Evolutionary conservation across 2,113 vertebrate genomes (phyloP), one percentile per base, ranked within the genome.

Genomic region (Seriola aureovittata): DNA sequence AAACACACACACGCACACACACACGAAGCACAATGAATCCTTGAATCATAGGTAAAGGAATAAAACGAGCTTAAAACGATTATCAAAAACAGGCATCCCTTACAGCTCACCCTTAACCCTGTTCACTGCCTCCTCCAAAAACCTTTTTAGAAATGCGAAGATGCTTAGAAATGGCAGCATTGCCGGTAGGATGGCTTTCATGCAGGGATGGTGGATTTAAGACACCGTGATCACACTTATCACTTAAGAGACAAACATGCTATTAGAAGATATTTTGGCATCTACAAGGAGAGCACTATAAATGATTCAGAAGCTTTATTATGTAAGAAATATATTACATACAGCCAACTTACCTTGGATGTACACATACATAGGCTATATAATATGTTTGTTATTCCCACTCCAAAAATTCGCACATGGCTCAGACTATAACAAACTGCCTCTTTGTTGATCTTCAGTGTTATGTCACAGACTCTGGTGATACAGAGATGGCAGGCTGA

Each of bases 71-170:
- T 81, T 55, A 81, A 92, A 85, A 77, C 1, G 68, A 73, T 84
- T 87, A 84, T 87, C 88, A 88, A 86, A 81, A 88, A 78, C 82
- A 86, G 75, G 75, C 85, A 88, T 89, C 75, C 89, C 69, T 90
- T 79, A 75, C 63, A 90, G 87, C 87, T 86, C 81, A 88, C 82
- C 87, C 81, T 72, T 88, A 85, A 91, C 85, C 81, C 71, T 81
- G 63, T 59, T 83, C 71, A 60, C 85, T 82, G 83, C 85, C 89
- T 86, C 87, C 87, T 91, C 85, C 86, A 65, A 29, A 89, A 72
- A 83, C 72, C 87, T 75, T 89, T 89, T 91, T 85, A 86, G 81
- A 89, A 88, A 89, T 48, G 74, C 25, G 36, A 25, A 79, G 79
- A 81, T 80, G 75, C 78, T 81, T 71, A 29, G 58, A 82, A 89